Percentiles rank a stretch among this genome's conserved stretches.
Evolutionary conservation across 2,113 vertebrate genomes (phyloP).

Genomic region (Coturnix japonica): DNA sequence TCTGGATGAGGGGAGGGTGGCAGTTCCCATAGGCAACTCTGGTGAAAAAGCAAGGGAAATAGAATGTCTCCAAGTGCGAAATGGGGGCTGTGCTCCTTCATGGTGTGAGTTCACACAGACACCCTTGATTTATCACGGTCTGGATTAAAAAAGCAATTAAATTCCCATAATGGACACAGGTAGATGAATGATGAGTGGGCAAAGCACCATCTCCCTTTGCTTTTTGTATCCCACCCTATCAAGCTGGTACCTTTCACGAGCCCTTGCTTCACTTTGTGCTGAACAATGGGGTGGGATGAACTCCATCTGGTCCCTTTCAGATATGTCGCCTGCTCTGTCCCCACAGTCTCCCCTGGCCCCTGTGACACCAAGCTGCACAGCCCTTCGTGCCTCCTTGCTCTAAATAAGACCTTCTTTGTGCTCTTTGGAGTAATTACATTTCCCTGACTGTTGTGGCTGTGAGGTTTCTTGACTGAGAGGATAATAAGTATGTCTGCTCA

Average conservation of each 20-base stretch:
- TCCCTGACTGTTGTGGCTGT: not conserved
- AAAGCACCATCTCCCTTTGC: not conserved
- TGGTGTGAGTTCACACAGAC: rapidly evolving
- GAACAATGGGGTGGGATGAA: not conserved
- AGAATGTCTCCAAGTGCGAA: rapidly evolving
- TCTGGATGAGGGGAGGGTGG: not conserved
- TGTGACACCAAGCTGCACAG: not conserved
- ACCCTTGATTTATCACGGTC: not conserved
- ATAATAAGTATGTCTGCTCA: not conserved
- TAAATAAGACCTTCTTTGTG: not conserved
- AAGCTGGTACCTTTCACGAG: not conserved
- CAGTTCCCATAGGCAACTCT: not conserved
- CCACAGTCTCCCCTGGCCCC: not conserved
- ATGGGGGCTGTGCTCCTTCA: rapidly evolving
- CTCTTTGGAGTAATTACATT: not conserved
- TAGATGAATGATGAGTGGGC: not conserved
- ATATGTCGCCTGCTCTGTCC: not conserved
- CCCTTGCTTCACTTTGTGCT: not conserved
- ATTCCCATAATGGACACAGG: not conserved
- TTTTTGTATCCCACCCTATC: not conserved
- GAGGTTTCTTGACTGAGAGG: not conserved
- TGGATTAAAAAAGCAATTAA: not conserved
- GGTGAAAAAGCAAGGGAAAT: not conserved
- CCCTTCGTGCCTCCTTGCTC: not conserved
- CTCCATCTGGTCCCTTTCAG: not conserved